Evolutionary conservation across 2,797 vertebrate genomes (phyloP).

Genomic region (Pseudomugil tenellus): DNA sequence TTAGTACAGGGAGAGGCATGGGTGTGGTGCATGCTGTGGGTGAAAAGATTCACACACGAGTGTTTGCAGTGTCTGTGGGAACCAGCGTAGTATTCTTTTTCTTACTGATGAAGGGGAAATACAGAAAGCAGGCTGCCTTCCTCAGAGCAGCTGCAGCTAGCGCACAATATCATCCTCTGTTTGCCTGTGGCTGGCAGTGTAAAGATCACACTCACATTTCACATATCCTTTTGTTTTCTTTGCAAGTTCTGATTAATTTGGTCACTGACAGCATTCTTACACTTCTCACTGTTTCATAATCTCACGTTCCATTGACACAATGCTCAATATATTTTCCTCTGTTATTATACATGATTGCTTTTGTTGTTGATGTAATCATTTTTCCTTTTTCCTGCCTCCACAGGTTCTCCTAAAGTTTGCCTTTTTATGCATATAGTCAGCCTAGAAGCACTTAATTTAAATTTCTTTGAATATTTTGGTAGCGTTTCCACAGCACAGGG

Average conservation of each 20-base stretch:
- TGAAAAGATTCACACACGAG: conserved; percentile 32
- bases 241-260: conserved; percentile 39
- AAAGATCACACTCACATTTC: conserved; percentile 42
- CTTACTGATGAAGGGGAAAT: conserved; percentile 45
- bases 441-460: not conserved
- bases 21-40: conserved; percentile 35
- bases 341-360: not conserved
- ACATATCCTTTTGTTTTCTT: conserved; percentile 63
- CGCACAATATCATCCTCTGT: conserved; percentile 72
- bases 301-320: conserved; percentile 3
- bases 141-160: conserved; percentile 70
- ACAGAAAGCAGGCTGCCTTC: conserved; percentile 49
- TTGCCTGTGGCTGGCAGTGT: conserved; percentile 66
- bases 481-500: too few species aligned
- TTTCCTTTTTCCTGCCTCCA: not conserved
- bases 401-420: not conserved
- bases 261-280: conserved; percentile 3
- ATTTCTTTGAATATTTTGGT: not conserved
- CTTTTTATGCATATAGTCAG: not conserved
- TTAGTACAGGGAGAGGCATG: conserved; percentile 36
- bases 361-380: not conserved
- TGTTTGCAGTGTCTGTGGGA: conserved; percentile 48
- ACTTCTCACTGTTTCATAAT: not conserved
- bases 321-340: conserved; percentile 7
- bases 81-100: conserved; percentile 54